phyloP scores from a whole-genome alignment of 2,888 invertebrate species.

The Conchocele bisecta region DNA sequence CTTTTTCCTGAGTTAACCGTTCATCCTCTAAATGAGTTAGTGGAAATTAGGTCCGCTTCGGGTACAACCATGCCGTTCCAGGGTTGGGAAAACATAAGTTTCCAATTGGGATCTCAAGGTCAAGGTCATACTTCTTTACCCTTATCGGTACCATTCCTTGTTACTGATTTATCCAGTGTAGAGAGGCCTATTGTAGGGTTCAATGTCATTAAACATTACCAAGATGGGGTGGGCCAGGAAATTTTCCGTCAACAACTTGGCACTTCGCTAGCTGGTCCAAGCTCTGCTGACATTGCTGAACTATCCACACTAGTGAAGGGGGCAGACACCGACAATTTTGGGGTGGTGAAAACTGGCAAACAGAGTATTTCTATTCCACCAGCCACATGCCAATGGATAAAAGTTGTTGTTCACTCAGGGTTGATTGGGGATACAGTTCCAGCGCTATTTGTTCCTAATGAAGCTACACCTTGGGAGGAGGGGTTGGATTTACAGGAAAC shows the following conservation, averaged over 20 bases:
- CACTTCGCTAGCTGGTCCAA: no score
- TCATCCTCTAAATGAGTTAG: background rate
- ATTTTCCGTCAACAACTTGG: no score
- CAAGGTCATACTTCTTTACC: background rate
- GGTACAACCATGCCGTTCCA: conserved; percentile 1
- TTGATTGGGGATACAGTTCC: no score
- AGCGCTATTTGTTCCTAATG: no score
- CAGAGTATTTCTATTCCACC: background rate
- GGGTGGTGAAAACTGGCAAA: conserved; percentile 8
- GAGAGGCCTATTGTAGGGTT: conserved; percentile 13
- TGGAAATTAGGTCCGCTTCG: conserved; percentile 2
- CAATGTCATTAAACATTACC: conserved; percentile 25
- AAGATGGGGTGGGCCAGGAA: no score
- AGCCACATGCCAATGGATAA: background rate
- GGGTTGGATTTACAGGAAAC: background rate
- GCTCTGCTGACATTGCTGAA: no score
- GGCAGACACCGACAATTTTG: background rate
- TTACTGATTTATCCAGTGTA: conserved; percentile 2
- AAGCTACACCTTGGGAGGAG: background rate
- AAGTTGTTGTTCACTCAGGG: no score
- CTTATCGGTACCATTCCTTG: conserved; percentile 14
- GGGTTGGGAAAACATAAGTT: conserved; percentile 7
- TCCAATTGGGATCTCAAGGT: no score
- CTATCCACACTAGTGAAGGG: no score
- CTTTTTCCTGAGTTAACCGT: background rate